Percentiles rank a stretch among this genome's conserved stretches.
Conservation (phyloP, 2,113 vertebrate species). For the Stigmatopora nigra region DNA sequence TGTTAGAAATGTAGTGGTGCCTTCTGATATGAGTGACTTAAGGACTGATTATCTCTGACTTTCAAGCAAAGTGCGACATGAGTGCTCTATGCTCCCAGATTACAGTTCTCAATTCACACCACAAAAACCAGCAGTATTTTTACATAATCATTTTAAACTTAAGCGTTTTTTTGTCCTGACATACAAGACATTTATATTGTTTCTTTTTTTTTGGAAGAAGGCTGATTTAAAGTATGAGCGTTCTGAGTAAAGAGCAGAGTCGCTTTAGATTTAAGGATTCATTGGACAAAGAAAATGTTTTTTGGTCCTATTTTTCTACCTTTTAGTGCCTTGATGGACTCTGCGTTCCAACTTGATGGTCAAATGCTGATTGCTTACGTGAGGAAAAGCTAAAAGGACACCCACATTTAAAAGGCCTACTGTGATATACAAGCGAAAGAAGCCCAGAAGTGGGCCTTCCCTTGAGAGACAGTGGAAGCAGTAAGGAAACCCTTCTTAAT, state of each 20-base stretch:
- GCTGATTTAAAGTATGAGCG: too few species aligned
- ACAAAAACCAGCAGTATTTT: not conserved
- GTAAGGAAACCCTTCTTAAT: constrained; percentile 67
- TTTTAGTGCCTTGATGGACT: constrained; percentile 3
- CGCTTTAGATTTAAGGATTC: not conserved
- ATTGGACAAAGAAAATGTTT: constrained; percentile 2
- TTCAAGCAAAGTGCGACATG: too few species aligned
- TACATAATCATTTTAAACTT: not conserved
- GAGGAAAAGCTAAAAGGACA: constrained; percentile 10
- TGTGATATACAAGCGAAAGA: constrained; percentile 34
- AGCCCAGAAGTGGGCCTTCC: constrained; percentile 43
- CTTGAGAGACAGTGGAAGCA: constrained; percentile 50
- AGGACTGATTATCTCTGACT: too few species aligned
- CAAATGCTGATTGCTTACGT: not conserved
- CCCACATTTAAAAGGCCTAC: constrained; percentile 37
- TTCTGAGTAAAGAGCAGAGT: too few species aligned
- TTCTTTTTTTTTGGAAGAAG: too few species aligned
- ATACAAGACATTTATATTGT: too few species aligned
- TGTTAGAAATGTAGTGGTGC: constrained; percentile 18
- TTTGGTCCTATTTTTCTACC: not conserved
- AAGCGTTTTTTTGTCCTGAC: too few species aligned
- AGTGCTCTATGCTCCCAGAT: too few species aligned
- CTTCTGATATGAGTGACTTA: too few species aligned
- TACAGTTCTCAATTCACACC: not conserved
- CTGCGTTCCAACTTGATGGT: constrained; percentile 27